Evolutionary conservation across 2,113 vertebrate species (phyloP), one percentile per base, ranked within the genome.

Genomic region (Clinocottus analis): DNA sequence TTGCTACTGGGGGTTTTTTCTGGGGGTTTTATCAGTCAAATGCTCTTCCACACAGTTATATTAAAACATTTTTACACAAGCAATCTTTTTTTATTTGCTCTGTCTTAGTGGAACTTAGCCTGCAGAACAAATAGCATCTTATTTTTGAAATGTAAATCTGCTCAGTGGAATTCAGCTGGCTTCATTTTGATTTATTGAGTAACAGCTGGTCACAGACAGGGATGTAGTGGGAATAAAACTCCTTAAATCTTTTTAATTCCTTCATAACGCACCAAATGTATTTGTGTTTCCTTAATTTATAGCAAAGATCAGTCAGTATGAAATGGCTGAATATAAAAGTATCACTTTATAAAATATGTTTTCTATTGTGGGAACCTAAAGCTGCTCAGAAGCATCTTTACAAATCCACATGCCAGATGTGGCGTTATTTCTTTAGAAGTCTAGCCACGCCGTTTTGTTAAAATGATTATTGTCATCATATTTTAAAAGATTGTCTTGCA

Each of bases 191-290:
- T 87, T 90, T 82, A 89, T 86, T 63, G 64, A 61, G 55, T 47
- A 90, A 83, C 88, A 90, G 84, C 80, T 84, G 79, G 72, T 80
- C 80, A 71, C 69, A 83, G 75, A 88, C 83, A 79, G 78, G 45
- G n/a, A 68, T 74, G 72, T 72, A 77, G 72, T 75, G 65, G 65
- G 63, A 74, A 69, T 79, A 65, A 84, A 90, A 80, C 16, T 51
- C 71, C 59, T 62, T 84, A 90, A 89, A 87, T 87, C 83, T 80
- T 84, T 64, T 76, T 80, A 62, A 82, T 72, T 79, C 80, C 75
- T 87, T 82, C 62, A 64, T 39, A 80, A 72, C 59, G 64, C 79
- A 76, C 75, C 68, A 64, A 80, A 71, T 79, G 33, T 35, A 62
- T 85, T 82, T 82, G 62, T 79, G 27, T 79, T 80, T 79, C 80